Base-by-base conservation (phyloP, 1,140 invertebrate species). In the Drosophila hydei region DNA sequence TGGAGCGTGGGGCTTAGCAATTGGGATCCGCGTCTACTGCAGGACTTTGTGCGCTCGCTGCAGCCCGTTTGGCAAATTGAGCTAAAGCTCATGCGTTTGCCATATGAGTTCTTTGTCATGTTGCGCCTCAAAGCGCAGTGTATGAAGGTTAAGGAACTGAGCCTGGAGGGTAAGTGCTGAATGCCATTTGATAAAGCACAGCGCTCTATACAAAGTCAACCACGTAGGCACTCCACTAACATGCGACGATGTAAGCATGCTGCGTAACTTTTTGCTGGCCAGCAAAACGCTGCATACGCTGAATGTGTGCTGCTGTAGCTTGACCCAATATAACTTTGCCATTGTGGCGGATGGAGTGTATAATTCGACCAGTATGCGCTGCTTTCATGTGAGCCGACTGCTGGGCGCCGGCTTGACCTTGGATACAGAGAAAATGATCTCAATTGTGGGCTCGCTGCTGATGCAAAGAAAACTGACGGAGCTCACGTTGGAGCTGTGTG, bases 321-420 rank as follows among this genome's bases (percentile, higher is more conserved):
- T 91, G 27, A 80, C 23, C 1, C 89, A 91, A 36, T 89, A 72
- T n/a, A 85, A 89, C 21, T 91, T 91, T 12, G 67, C 75, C 6
- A 3, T 75, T 6, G 23, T 91, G 7, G 90, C 87, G 0, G 90
- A 91, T 58, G 90, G 75, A 0, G 67, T 91, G 3, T 8, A 89
- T 54, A 91, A 91, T 36, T 91, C 87, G 3, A 8, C 11, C 6
- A 64, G 30, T 16, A 45, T 91, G 6, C 36, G 23, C 0, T 43
- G 30, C n/a, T 51, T 91, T 0, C 52, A 63, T 19, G 70, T 58
- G 16, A 77, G 52, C 19, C 62, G 87, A 0, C 18, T 91, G 4
- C 3, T 88, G 51, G 89, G 85, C 1, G 16, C 30, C 0, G 6
- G 11, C 0, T 38, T 91, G 1, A 64, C 19, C 6, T 36, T 91